A percentile compares a stretch with the other conserved stretches of the same genome.
Conservation (phyloP, 1,140 invertebrate species). For the Berghia stephanieae region DNA sequence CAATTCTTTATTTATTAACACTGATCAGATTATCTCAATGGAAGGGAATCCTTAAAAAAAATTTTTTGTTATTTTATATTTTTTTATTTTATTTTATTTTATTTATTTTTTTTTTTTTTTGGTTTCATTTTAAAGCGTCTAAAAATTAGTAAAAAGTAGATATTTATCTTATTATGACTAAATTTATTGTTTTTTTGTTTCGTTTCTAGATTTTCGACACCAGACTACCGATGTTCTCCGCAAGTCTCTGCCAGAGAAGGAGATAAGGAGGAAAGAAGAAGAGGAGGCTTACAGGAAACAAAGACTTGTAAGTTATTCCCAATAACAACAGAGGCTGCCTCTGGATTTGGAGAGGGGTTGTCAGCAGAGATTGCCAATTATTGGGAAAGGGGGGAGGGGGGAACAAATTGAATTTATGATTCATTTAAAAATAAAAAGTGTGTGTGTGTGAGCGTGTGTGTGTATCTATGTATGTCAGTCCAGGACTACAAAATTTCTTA, state of each 20-base stretch:
- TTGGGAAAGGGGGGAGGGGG: not conserved
- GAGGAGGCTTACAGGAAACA: slow-evolving; percentile 59
- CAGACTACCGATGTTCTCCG: slow-evolving; percentile 52
- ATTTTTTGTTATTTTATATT: too few species aligned
- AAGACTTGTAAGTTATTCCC: slow-evolving; percentile 56
- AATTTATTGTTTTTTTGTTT: slow-evolving; percentile 25
- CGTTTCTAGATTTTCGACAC: slow-evolving; percentile 55
- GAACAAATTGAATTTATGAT: too few species aligned
- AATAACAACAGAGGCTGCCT: not conserved
- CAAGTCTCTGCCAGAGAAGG: slow-evolving; percentile 40
- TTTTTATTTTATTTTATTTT: too few species aligned
- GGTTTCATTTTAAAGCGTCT: slow-evolving; percentile 31
- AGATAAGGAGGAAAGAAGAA: slow-evolving; percentile 53
- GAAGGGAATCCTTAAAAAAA: too few species aligned
- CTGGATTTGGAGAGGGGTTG: not conserved
- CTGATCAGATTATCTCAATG: too few species aligned
- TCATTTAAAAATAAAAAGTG: too few species aligned
- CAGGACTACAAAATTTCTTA: too few species aligned
- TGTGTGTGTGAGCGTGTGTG: not conserved
- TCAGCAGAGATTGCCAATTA: not conserved
- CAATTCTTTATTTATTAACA: too few species aligned
- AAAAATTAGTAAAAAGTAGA: too few species aligned
- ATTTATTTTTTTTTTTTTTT: not conserved
- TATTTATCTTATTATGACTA: too few species aligned
- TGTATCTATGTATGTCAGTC: not conserved